Conservation (phyloP, 2,888 invertebrate species). For the Melieria picta region DNA sequence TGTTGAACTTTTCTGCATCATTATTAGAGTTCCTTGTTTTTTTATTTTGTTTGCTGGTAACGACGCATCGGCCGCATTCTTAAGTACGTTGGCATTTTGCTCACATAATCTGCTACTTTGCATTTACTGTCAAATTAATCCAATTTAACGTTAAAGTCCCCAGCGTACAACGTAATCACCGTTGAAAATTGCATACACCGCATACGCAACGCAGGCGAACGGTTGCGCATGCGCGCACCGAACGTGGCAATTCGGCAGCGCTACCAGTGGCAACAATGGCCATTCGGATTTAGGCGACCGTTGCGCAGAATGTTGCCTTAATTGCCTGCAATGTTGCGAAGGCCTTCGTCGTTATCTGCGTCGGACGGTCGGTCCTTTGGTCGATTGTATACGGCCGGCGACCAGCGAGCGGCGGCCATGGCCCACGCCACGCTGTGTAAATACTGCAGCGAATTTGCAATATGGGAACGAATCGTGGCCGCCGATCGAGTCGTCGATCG, state of each 20-base stretch:
- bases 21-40: no score
- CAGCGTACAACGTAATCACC: constrained; percentile 33
- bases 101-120: constrained; percentile 33
- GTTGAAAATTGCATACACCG: constrained; percentile 27
- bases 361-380: background rate
- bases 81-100: constrained; percentile 22
- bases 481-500: constrained; percentile 27
- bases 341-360: background rate
- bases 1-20: no score
- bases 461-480: constrained; percentile 43
- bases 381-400: background rate
- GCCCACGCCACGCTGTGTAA: constrained; percentile 18
- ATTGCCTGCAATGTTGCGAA: constrained; percentile 27
- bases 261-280: background rate
- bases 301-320: constrained; percentile 34
- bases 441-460: constrained; percentile 46
- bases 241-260: background rate
- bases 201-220: constrained; percentile 28
- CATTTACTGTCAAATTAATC: constrained; percentile 37
- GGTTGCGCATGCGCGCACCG: background rate
- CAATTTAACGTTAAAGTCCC: constrained; percentile 33
- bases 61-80: no score
- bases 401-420: no score
- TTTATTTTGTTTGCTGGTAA: no score
- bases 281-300: constrained; percentile 29